phyloP scores from a whole-genome alignment of 2,113 vertebrate species.

The Oreocharis arfaki region DNA sequence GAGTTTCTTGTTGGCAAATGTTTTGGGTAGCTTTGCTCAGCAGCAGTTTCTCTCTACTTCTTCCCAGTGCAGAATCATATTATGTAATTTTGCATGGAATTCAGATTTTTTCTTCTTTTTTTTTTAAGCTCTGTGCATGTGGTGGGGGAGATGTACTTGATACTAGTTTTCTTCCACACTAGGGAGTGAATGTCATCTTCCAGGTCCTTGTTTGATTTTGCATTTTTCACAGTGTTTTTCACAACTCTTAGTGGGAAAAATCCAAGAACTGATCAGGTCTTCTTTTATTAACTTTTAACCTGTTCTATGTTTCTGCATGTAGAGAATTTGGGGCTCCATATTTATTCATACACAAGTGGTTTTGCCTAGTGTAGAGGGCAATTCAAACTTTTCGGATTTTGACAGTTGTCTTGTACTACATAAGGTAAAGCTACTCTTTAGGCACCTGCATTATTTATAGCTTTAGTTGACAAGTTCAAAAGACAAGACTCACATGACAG shows the following conservation, averaged over 20 bases:
- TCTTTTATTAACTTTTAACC: not conserved
- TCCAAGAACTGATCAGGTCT: not conserved
- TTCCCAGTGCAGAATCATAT: not conserved
- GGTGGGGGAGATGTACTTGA: not conserved
- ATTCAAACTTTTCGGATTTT: not conserved
- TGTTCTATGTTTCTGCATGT: not conserved
- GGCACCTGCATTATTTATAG: not conserved
- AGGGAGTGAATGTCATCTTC: not conserved
- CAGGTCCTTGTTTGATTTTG: not conserved
- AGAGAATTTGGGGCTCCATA: not conserved
- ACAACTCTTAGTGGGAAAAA: not conserved
- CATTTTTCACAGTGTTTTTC: not conserved
- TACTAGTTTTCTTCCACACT: not conserved
- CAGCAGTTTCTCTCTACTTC: not conserved
- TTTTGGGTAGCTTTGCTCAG: not conserved
- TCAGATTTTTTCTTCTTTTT: not conserved
- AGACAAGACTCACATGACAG: fast-evolving
- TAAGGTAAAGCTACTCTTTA: not conserved
- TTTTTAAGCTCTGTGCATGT: not conserved
- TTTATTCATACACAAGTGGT: not conserved
- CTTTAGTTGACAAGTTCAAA: not conserved
- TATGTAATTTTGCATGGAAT: not conserved
- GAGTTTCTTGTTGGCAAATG: not conserved
- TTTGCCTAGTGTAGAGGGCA: not conserved
- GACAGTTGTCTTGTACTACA: not conserved